Evolutionary conservation across 1,140 invertebrate species (phyloP), one percentile per base, ranked within the genome.

Genomic region (Saxidomus purpurata): DNA sequence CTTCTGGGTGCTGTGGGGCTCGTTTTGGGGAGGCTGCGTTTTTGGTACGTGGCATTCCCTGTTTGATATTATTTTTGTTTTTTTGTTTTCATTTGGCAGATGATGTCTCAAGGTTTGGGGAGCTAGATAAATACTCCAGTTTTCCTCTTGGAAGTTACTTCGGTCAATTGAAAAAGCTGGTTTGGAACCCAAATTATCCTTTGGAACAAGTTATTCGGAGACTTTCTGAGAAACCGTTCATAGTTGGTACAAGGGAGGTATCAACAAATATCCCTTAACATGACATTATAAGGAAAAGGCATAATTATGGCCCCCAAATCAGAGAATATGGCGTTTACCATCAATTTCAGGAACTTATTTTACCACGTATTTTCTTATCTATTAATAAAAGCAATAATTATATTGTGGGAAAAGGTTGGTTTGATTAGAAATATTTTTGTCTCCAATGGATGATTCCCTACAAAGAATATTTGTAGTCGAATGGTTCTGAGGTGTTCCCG

Each of bases 131-230:
- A 43, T 94, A 93, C 74, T 95, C 94, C 52, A 92, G 94, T 31
- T 96, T 96, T 91, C 80, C 91, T 36, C 96, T 96, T 94, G 96
- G 96, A 93, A 96, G 95, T 90, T 94, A 92, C 86, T 89, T 96
- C 63, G 84, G 93, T 69, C 81, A 91, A 71, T 91, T 96, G 38
- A 96, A 96, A 92, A 93, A 89, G 55, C 38, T 92, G 17, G 63
- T 94, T 25, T 84, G 92, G 31, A 93, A 93, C 83, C 87, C 89
- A 71, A 91, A 92, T 47, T 82, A 69, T 77, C 92, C 93, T 17
- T 69, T 95, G 19, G 36, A 90, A 43, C 94, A 95, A 93, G 77
- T 95, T 28, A 77, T 93, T 49, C 91, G 93, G 22, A 88, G 94
- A 90, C 34, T 92, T n/a, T 43, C 76, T 43, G 94, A 95, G 88